Evolutionary conservation across 2,113 vertebrate species (phyloP), one percentile per base, ranked within the genome.

Genomic region (Myotis yumanensis): DNA sequence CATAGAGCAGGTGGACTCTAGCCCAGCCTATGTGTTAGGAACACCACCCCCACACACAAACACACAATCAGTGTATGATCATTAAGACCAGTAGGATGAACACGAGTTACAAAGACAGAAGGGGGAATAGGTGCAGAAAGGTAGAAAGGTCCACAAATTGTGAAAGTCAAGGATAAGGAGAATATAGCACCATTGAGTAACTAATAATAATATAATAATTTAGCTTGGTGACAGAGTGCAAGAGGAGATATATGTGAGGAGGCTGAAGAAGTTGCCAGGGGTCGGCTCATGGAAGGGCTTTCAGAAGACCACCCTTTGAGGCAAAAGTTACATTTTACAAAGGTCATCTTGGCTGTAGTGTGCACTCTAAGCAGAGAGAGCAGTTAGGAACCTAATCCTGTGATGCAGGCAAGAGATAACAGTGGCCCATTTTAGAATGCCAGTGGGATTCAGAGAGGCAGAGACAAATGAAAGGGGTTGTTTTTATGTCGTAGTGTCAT

Each of bases 321-420:
- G 12, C 25, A 69, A 25, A 32, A 37, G 32, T 35, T 51, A 11
- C 20, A 15, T 37, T 28, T 57, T 3, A n/a, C 11, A 15, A 48
- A 69, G 54, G 9, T 57, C 37, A 8, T 3, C 57, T 69, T 8
- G 20, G 25, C 57, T 57, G 5, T 3, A 71, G 5, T 2, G 32
- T 68, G 30, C 11, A 68, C 12, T 51, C 0, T 11, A 2, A 2
- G 4, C 32, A 57, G 23, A 43, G 17, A 37, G 20, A 30, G 3
- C 18, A 23, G 35, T 8, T 18, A 37, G 17, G 37, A 35, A 25
- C 11, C 51, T 3, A 11, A 14, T n/a, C 35, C 59, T 62, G 28
- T 16, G 23, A 59, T 3, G 4, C 9, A 48, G 51, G 22, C 8
- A 3, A 25, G 57, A 57, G 12, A 20, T 1, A 3, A 5, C 3